phyloP scores from a whole-genome alignment of 2,113 vertebrate species.

The Neolamprologus devosi region DNA sequence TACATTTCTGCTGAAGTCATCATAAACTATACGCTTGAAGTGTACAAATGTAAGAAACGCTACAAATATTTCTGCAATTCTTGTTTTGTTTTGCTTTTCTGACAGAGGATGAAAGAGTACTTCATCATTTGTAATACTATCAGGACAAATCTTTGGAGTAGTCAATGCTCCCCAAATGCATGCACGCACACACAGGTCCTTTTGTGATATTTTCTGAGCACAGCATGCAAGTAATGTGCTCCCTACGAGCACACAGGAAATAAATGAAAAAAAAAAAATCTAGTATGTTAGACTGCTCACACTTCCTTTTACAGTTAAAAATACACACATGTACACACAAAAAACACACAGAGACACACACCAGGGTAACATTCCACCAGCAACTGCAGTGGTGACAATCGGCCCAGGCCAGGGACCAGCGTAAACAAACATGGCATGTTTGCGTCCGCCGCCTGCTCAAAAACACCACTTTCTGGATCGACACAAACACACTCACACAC shows the following conservation, averaged over 20 bases:
- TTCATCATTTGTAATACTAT: not conserved
- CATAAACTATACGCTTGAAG: not conserved
- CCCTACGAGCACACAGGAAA: not conserved
- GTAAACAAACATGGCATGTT: slow-evolving; percentile 50
- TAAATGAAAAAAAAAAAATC: not conserved
- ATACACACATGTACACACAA: not conserved
- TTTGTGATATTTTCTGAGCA: not conserved
- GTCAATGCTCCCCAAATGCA: not conserved
- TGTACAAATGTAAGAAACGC: not conserved
- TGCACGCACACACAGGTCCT: not conserved
- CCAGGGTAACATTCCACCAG: slow-evolving; percentile 49
- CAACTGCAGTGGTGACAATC: slow-evolving; percentile 55
- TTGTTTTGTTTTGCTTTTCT: not conserved
- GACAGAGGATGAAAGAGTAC: not conserved
- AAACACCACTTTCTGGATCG: slow-evolving; percentile 22
- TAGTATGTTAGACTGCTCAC: not conserved
- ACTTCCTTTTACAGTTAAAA: not conserved
- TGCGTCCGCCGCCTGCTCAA: slow-evolving; percentile 22
- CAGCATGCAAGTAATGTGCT: not conserved
- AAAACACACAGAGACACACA: not conserved
- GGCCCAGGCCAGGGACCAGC: slow-evolving; percentile 38
- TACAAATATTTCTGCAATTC: not conserved
- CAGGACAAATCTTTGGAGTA: not conserved
- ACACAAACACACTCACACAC: not conserved
- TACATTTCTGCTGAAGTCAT: not conserved